Percentiles rank a stretch among this genome's conserved stretches.
Conservation (phyloP, 2,113 vertebrate genomes). For the Heteronetta atricapilla region DNA sequence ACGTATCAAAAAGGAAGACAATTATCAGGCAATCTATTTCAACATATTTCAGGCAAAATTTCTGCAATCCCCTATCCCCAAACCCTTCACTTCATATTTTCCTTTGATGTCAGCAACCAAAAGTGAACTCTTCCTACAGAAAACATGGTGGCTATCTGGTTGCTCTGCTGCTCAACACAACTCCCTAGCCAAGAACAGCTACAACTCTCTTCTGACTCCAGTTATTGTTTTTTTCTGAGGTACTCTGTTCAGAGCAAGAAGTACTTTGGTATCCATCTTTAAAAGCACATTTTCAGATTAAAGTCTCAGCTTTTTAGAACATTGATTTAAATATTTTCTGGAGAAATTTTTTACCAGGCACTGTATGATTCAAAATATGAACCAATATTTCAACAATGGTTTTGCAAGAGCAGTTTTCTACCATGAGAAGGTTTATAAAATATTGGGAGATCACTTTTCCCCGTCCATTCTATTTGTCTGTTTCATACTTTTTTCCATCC, state of each 20-base stretch:
- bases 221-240: neutral
- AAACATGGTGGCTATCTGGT: neutral
- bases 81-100: neutral
- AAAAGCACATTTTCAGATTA: neutral
- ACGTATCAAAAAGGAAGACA: neutral
- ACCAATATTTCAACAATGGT: neutral
- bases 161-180: neutral
- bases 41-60: neutral
- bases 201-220: neutral
- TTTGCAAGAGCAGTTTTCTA: neutral
- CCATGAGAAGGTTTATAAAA: neutral
- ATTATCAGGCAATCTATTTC: neutral
- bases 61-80: neutral
- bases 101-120: neutral
- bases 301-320: neutral
- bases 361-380: neutral
- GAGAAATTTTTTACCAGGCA: neutral
- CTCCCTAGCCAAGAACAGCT: neutral
- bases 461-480: neutral
- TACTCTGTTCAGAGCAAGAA: neutral
- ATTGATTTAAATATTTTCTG: neutral
- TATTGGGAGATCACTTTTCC: neutral
- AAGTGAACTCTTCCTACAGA: neutral
- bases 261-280: neutral
- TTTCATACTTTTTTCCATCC: neutral